phyloP scores from a whole-genome alignment of 1,140 invertebrate genomes.

The Tachypleus tridentatus region DNA sequence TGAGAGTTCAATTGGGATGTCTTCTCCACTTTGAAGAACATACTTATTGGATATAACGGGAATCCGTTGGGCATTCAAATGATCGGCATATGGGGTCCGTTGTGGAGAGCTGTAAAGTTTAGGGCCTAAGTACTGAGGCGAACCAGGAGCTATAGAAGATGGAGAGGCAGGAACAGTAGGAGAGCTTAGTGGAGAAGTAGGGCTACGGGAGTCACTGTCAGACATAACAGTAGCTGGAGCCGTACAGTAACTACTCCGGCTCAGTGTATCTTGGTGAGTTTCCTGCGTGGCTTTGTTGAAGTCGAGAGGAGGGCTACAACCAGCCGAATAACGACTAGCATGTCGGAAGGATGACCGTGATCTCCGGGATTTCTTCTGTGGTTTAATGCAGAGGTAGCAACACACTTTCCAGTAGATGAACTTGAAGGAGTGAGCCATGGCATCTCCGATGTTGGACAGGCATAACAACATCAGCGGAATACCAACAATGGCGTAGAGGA shows the following conservation, averaged over 20 bases:
- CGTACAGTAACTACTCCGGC: background rate
- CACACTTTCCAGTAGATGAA: constrained; percentile 72
- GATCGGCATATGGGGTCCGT: no score
- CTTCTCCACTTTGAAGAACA: constrained; percentile 19
- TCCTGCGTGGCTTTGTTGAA: background rate
- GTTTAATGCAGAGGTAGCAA: constrained; percentile 47
- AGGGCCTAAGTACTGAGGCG: background rate
- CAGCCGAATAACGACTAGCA: no score
- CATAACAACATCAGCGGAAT: constrained; percentile 89
- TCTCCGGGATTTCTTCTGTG: constrained; percentile 15
- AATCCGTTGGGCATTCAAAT: constrained; percentile 1
- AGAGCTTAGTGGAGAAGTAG: background rate
- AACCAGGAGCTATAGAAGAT: background rate
- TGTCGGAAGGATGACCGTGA: constrained; percentile 3
- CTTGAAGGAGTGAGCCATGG: constrained; percentile 87
- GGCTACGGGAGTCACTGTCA: background rate
- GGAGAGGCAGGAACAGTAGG: background rate
- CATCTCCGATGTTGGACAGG: constrained; percentile 88
- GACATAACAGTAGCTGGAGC: background rate
- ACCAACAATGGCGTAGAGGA: constrained; percentile 89
- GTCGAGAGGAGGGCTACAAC: background rate
- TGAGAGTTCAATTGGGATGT: constrained; percentile 4
- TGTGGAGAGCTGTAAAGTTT: background rate
- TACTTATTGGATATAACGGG: constrained; percentile 24
- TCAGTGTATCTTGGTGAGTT: background rate